Evolutionary conservation across 2,797 vertebrate genomes (phyloP).

Genomic region (Micropoecilia bifurca): DNA sequence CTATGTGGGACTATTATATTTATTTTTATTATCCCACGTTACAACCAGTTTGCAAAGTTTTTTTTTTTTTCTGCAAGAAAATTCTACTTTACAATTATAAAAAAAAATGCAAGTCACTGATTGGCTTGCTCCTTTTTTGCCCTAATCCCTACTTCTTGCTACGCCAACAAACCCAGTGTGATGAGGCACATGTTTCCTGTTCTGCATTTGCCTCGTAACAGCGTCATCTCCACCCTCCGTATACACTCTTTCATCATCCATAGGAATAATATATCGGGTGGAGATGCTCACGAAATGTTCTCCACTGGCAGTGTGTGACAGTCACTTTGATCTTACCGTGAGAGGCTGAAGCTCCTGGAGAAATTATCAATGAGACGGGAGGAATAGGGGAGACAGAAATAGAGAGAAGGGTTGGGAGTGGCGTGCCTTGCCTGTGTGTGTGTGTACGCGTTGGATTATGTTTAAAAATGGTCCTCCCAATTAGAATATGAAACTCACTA

Average conservation of each 20-base stretch:
- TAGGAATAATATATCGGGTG: constrained; percentile 76
- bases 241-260: constrained; percentile 79
- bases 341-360: constrained; percentile 79
- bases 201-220: constrained; percentile 73
- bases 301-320: constrained; percentile 80
- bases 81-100: not conserved
- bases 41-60: not conserved
- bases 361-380: constrained; percentile 82
- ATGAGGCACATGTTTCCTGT: constrained; percentile 51
- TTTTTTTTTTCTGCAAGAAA: not conserved
- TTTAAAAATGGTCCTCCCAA: constrained; percentile 68
- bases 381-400: constrained; percentile 51
- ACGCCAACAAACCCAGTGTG: constrained; percentile 59
- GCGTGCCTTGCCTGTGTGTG: constrained; percentile 8
- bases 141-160: constrained; percentile 42
- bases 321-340: constrained; percentile 82
- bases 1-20: constrained; percentile 26
- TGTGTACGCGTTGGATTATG: constrained; percentile 14
- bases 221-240: constrained; percentile 66
- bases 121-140: constrained; percentile 27
- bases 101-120: not conserved
- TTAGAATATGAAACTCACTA: constrained; percentile 76
- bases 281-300: constrained; percentile 73
- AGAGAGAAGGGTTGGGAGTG: constrained; percentile 24
- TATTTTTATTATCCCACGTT: constrained; percentile 9